These are phyloP conservation scores for Crioceris asparagi DNA, from an alignment of 2,888 invertebrate species.

Conservation along the genomic window DNA sequence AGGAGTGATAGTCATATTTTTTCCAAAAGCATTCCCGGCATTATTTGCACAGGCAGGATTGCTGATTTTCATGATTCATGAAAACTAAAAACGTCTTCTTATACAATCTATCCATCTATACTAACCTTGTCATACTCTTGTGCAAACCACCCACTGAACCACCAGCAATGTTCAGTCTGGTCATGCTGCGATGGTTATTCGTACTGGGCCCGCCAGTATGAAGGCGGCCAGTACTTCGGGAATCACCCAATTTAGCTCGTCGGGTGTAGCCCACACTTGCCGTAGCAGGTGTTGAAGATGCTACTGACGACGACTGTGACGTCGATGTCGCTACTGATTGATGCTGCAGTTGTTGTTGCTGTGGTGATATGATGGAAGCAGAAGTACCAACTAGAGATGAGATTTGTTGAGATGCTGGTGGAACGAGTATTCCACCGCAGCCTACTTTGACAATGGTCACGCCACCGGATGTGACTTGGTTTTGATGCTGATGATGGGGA, in stretches of 20 bases:
- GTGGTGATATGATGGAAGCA: too few species aligned
- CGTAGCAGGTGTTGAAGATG: constrained; percentile 20
- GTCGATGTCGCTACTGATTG: not conserved
- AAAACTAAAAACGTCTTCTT: too few species aligned
- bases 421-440: constrained; percentile 34
- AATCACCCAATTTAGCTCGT: constrained; percentile 59
- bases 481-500: too few species aligned
- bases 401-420: too few species aligned
- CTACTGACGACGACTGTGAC: constrained; percentile 1
- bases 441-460: constrained; percentile 73
- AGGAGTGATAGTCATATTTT: too few species aligned
- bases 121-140: constrained; percentile 78
- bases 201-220: constrained; percentile 55
- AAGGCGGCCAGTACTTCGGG: constrained; percentile 62
- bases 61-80: too few species aligned
- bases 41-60: too few species aligned
- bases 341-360: constrained; percentile 11
- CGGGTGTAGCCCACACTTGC: constrained; percentile 44
- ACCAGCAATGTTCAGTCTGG: constrained; percentile 61
- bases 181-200: constrained; percentile 69
- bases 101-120: too few species aligned
- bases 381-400: too few species aligned
- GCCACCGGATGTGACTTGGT: constrained; percentile 58
- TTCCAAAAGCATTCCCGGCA: too few species aligned
- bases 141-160: constrained; percentile 63